Percentiles rank a stretch among this genome's conserved stretches.
Conservation (phyloP, 2,113 vertebrate genomes). For the Esox niger region DNA sequence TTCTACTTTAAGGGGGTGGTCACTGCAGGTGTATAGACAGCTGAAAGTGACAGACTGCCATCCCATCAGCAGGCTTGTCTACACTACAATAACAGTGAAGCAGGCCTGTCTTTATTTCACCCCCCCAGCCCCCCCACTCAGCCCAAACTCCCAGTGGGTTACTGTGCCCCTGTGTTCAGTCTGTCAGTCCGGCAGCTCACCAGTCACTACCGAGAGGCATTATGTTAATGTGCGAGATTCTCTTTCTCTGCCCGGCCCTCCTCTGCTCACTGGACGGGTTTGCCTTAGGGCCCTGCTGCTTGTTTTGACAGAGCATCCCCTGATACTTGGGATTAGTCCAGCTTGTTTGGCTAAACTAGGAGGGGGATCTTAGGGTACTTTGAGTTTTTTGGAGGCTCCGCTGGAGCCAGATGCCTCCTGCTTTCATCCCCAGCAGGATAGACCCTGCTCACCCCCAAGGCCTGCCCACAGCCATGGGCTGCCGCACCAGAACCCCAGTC, state of each 20-base stretch:
- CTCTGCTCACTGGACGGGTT: constrained; percentile 91
- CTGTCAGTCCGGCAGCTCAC: constrained; percentile 70
- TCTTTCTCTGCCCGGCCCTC: constrained; percentile 74
- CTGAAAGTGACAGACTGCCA: constrained; percentile 51
- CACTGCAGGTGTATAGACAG: constrained; percentile 60
- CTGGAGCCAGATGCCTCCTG: constrained; percentile 93
- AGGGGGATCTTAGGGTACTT: constrained; percentile 87
- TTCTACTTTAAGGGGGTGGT: constrained; percentile 56
- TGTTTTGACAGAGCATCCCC: constrained; percentile 99
- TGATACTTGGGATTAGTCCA: constrained; percentile 99
- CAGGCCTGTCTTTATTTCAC: constrained; percentile 63
- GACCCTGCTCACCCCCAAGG: constrained; percentile 83
- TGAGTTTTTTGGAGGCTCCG: constrained; percentile 87
- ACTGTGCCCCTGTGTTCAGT: constrained; percentile 61
- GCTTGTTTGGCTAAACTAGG: constrained; percentile 99
- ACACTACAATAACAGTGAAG: no score
- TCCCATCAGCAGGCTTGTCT: constrained; percentile 55
- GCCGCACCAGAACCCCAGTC: constrained; percentile 55
- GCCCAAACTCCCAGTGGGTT: constrained; percentile 60
- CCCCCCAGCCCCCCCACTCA: constrained; percentile 35
- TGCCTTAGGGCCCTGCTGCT: constrained; percentile 98
- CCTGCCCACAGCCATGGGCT: constrained; percentile 84
- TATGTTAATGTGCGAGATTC: constrained; percentile 89
- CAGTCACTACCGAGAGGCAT: constrained; percentile 95
- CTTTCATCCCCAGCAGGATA: constrained; percentile 93